phyloP scores from a whole-genome alignment of 2,888 invertebrate species.

The Gonocerus acuteangulatus region DNA sequence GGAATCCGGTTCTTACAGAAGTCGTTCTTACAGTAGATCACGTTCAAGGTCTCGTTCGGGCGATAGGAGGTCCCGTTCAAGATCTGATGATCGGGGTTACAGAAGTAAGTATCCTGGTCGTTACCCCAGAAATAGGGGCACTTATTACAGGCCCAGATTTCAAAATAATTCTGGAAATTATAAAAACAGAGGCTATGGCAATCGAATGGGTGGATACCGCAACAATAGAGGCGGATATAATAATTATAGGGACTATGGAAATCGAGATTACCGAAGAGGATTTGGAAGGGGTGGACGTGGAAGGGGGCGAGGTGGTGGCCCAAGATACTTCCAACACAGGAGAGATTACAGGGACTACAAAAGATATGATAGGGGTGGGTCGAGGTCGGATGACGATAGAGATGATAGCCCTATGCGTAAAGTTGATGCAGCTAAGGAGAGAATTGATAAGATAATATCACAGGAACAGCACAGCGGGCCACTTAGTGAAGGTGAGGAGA shows the following conservation, averaged over 20 bases:
- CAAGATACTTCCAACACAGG: constrained; percentile 41
- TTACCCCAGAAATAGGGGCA: constrained; percentile 59
- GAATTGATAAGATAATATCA: constrained; percentile 52
- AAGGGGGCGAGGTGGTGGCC: constrained; percentile 42
- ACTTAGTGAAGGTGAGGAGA: constrained; percentile 53
- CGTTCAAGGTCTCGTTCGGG: constrained; percentile 50
- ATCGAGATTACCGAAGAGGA: constrained; percentile 29
- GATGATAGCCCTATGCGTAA: constrained; percentile 47
- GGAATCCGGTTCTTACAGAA: constrained; percentile 36
- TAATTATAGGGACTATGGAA: constrained; percentile 38
- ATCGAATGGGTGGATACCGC: constrained; percentile 50
- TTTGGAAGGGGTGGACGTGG: constrained; percentile 40
- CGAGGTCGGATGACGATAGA: constrained; percentile 44
- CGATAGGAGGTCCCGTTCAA: constrained; percentile 50
- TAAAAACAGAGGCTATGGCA: constrained; percentile 49
- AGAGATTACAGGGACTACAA: constrained; percentile 42
- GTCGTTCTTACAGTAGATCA: constrained; percentile 38
- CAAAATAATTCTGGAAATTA: constrained; percentile 48
- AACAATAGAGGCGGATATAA: constrained; percentile 45
- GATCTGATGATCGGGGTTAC: constrained; percentile 45
- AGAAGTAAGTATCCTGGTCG: constrained; percentile 38
- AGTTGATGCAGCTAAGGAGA: constrained; percentile 51
- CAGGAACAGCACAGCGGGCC: constrained; percentile 49
- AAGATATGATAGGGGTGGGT: constrained; percentile 40
- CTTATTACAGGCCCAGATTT: constrained; percentile 70